Conservation (phyloP, 1,140 invertebrate genomes). For the Melipona quadrifasciata region DNA sequence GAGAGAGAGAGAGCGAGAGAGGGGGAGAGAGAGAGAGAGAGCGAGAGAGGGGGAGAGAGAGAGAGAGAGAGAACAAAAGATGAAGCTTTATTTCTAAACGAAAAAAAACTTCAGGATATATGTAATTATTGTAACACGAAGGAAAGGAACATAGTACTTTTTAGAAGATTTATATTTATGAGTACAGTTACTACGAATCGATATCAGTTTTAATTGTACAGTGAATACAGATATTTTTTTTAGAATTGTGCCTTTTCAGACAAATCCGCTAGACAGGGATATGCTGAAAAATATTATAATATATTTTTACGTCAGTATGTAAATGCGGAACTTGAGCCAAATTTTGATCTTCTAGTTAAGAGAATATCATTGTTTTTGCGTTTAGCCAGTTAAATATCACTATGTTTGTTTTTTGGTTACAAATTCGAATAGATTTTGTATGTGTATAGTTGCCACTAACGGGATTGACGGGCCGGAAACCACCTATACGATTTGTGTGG, state of each 20-base stretch:
- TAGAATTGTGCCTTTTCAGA: conserved; percentile 81
- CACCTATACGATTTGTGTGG: conserved; percentile 25
- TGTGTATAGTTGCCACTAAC: conserved; percentile 70
- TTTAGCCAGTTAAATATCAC: conserved; percentile 70
- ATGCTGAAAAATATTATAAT: conserved; percentile 75
- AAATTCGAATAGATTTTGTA: conserved; percentile 76
- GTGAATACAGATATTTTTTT: conserved; percentile 77
- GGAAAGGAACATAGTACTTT: conserved; percentile 71
- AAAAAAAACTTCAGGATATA: conserved; percentile 55
- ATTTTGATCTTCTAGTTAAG: conserved; percentile 76
- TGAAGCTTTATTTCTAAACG: conserved; percentile 65
- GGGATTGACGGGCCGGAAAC: conserved; percentile 66
- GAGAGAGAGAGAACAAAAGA: not conserved
- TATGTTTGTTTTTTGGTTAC: conserved; percentile 72
- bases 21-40: not conserved
- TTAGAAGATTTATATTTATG: conserved; percentile 76
- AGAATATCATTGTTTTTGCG: conserved; percentile 72
- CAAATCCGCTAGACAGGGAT: conserved; percentile 74
- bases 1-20: conserved; percentile 13
- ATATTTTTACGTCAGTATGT: conserved; percentile 77
- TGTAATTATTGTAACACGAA: conserved; percentile 64
- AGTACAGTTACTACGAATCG: conserved; percentile 74
- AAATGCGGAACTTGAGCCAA: conserved; percentile 72
- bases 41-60: conserved; percentile 8
- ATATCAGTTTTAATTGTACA: conserved; percentile 79